Evolutionary conservation across 1,140 invertebrate species (phyloP).

Genomic region (Nasonia giraulti): DNA sequence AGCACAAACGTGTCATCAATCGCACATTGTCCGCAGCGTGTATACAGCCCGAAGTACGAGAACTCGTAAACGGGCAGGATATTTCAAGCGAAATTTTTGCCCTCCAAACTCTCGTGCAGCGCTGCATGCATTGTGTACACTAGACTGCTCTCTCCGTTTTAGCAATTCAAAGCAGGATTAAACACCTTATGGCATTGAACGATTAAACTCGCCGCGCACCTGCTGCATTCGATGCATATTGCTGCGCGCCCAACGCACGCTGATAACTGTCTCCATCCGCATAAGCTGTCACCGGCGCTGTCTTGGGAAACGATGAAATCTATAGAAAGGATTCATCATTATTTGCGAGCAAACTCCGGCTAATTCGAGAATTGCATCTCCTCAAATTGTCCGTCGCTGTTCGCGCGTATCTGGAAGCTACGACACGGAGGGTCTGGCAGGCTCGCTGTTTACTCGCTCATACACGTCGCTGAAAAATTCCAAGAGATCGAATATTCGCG

Average conservation of each 20-base stretch:
- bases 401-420: too few relatives aligned
- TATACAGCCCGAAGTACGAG: too few relatives aligned
- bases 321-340: too few relatives aligned
- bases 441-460: neutral
- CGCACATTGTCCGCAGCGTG: too few relatives aligned
- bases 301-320: too few relatives aligned
- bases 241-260: neutral
- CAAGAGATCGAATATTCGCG: neutral
- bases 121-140: neutral
- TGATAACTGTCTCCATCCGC: neutral
- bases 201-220: neutral
- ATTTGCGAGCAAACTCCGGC: too few relatives aligned
- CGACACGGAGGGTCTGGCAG: neutral
- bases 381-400: neutral
- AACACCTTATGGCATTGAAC: slow-evolving; percentile 17
- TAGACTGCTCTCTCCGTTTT: neutral
- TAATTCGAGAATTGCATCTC: too few relatives aligned
- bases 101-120: neutral
- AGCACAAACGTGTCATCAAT: too few relatives aligned
- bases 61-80: neutral
- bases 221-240: neutral
- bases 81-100: neutral
- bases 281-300: too few relatives aligned
- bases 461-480: neutral
- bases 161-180: slow-evolving; percentile 37